Evolutionary conservation across 2,888 invertebrate species (phyloP), one percentile per base, ranked within the genome.

Genomic region (Xestoiulus laeticollis): DNA sequence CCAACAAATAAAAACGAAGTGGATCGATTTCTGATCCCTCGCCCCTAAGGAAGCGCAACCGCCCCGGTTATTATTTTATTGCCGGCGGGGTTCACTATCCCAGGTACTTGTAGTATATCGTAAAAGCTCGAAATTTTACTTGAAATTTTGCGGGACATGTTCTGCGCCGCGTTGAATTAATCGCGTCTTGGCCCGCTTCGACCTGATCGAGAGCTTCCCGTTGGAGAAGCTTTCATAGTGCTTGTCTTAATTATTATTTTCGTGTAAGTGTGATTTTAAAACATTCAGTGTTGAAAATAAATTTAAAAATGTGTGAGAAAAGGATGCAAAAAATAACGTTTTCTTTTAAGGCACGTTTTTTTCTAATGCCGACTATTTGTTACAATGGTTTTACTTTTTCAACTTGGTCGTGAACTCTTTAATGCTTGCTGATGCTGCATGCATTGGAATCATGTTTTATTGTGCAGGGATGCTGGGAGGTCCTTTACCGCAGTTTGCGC

Each of bases 401-500:
- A 59, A 59, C 6, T 59, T 59, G 59, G 22, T 22, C 22, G 59
- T 59, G 59, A 53, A 59, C 59, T n/a, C 48, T n/a, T n/a, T 53
- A 59, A 59, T 4, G 59, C 59, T 59, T 59, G 59, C 59, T 32
- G 19, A 30, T 84, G 32, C 32, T 6, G 84, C 84, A 84, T 84
- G 84, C 84, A 32, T n/a, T 32, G 38, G 84, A 32, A 38, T 84
- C 32, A 84, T 84, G 84, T 84, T 84, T 84, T 84, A 84, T 84
- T 84, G 84, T 84, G 84, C 84, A 86, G 86, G 88, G 89, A 88
- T 86, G 88, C 88, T 86, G 90, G 90, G 89, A 89, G 90, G 89
- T 92, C 93, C 95, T 91, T 96, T 96, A 94, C 94, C 96, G 90
- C 96, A 96, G 93, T 97, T 97, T 92, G 97, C 97, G 33, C 93